These are phyloP conservation scores for Craniophora ligustri DNA, from an alignment of 2,888 invertebrate species.

Conservation along the genomic window DNA sequence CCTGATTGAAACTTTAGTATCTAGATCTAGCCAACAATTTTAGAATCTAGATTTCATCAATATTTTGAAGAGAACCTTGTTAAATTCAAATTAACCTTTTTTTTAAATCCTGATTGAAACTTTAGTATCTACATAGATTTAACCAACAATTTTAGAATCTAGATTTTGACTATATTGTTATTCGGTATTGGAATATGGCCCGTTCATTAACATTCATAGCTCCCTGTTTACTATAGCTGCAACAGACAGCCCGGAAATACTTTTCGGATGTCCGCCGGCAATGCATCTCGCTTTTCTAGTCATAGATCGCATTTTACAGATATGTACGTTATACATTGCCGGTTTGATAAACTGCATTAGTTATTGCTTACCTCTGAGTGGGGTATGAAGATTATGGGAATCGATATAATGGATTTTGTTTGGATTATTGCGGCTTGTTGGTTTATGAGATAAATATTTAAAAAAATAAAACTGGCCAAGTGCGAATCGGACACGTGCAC, in stretches of 20 bases:
- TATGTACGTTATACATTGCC: slow-evolving; percentile 37
- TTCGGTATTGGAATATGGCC: slow-evolving; percentile 27
- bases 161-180: slow-evolving; percentile 26
- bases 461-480: too few species aligned
- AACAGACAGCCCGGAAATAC: slow-evolving; percentile 74
- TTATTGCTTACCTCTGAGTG: slow-evolving; percentile 30
- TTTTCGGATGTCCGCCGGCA: slow-evolving; percentile 78
- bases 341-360: slow-evolving; percentile 32
- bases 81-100: slow-evolving; percentile 24
- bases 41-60: too few species aligned
- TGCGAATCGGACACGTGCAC: too few species aligned
- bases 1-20: too few species aligned
- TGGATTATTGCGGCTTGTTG: slow-evolving; percentile 1
- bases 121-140: too few species aligned
- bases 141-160: slow-evolving; percentile 21
- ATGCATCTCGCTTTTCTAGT: slow-evolving; percentile 61
- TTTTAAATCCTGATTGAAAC: too few species aligned
- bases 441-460: too few species aligned
- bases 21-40: too few species aligned
- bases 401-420: slow-evolving; percentile 19
- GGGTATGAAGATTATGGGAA: slow-evolving; percentile 21
- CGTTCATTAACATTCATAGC: slow-evolving; percentile 59
- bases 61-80: too few species aligned
- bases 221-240: slow-evolving; percentile 55
- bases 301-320: slow-evolving; percentile 58